Evolutionary conservation across 1,140 invertebrate genomes (phyloP), one percentile per base, ranked within the genome.

Genomic region (Riptortus pedestris): DNA sequence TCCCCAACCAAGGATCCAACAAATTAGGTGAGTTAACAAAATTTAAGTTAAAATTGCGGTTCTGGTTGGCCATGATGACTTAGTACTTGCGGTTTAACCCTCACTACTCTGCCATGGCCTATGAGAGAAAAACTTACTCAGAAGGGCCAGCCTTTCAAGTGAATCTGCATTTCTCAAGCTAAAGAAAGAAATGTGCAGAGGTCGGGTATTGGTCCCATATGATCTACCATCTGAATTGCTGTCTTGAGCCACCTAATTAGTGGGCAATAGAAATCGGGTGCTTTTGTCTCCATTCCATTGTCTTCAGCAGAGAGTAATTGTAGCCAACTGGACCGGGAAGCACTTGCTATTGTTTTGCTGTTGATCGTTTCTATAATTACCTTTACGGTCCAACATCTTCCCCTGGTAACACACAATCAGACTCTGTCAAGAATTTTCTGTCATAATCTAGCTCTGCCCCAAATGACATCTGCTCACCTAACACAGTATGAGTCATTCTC

Each of bases 301-400:
- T 74, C 73, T 5, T 2, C 61, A 3, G 68, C 71, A 26, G 74
- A 80, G 70, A 24, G 67, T 29, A 76, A 76, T 51, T 78, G 78
- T 65, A n/a, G n/a, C n/a, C n/a, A n/a, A n/a, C n/a, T n/a, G n/a
- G n/a, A n/a, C n/a, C n/a, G n/a, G n/a, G n/a, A n/a, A n/a, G n/a
- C n/a, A n/a, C n/a, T n/a, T n/a, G n/a, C n/a, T n/a, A n/a, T 72
- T 71, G 7, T 73, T 77, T 67, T 58, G 70, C 78, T 2, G 80
- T 76, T 65, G 72, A 71, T 5, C 68, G 73, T 38, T 70, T 79
- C 72, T 72, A 72, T 74, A 57, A 67, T 73, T 67, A 65, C 45
- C 9, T 69, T 16, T 65, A 28, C 59, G 66, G 63, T 2, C 29
- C 26, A 20, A 16, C 63, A n/a, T 63, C 67, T 52, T 55, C n/a